phyloP scores from a whole-genome alignment of 2,113 vertebrate species.

The Antigone vipio region DNA sequence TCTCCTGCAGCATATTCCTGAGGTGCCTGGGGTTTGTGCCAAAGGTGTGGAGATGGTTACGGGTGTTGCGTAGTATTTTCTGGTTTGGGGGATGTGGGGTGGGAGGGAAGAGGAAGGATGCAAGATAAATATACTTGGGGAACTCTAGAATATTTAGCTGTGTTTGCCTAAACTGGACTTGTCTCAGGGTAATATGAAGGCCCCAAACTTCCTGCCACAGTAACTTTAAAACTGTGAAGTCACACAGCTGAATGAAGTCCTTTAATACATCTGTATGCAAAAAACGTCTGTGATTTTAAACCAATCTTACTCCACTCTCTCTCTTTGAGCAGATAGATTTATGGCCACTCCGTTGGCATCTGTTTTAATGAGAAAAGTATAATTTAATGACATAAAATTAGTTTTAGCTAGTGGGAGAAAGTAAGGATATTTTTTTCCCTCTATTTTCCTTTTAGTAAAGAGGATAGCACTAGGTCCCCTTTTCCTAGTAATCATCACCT shows the following conservation, averaged over 20 bases:
- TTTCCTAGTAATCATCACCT: not conserved
- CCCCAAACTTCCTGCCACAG: not conserved
- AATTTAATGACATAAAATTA: not conserved
- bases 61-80: not conserved
- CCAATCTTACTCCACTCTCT: not conserved
- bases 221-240: not conserved
- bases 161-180: not conserved
- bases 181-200: not conserved
- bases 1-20: not conserved
- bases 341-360: not conserved
- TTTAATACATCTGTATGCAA: not conserved
- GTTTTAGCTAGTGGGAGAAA: not conserved
- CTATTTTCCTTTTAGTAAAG: not conserved
- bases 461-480: not conserved
- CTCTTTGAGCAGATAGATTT: not conserved
- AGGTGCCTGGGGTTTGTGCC: not conserved
- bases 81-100: not conserved
- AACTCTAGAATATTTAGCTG: not conserved
- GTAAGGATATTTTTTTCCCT: not conserved
- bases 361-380: not conserved
- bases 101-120: not conserved
- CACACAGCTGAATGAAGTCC: not conserved
- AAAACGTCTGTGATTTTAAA: not conserved
- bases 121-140: not conserved
- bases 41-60: not conserved